Base-by-base conservation (phyloP, 2,113 vertebrate species). In the Beaufortia kweichowensis region DNA sequence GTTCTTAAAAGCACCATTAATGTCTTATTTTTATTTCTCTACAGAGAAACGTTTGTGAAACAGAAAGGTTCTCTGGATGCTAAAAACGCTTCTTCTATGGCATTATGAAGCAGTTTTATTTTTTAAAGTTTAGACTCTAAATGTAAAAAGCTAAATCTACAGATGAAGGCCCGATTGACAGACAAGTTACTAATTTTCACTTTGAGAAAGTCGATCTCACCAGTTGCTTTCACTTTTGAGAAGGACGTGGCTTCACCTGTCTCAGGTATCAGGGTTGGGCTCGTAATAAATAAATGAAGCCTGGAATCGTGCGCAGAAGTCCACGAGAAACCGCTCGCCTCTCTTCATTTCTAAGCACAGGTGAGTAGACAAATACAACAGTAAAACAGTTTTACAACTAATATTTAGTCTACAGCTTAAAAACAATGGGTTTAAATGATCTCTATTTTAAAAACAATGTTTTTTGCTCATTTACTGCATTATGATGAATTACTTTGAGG, bases 211-310 rank as follows among this genome's bases (percentile, higher is more conserved):
- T 1, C 46, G 63, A 46, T 14, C 33, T 59, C 15, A 63, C 8
- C 11, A 12, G 12, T 39, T 11, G 9, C 35, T 21, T 68, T 57
- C 23, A 53, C 6, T 9, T 11, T 3, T 19, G 19, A 29, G 56
- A 53, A 9, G 57, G 57, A 21, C 28, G 72, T 77, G 73, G n/a
- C 33, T 43, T 10, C 10, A 9, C 19, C n/a, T 6, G 76, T 14
- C 63, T 78, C 62, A 56, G 69, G 48, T 69, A 55, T 75, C 69
- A 63, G 14, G 10, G 21, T 0, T 29, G n/a, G 29, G 35, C 3
- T 48, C 48, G 2, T 71, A 71, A 82, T 79, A 79, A 82, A 6
- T 39, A 26, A 21, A 43, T 31, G 62, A 12, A 5, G 10, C 10
- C 31, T 43, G 0, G 33, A 71, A 50, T 72, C 7, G 39, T 8